Percentiles rank a stretch among this genome's conserved stretches.
These are phyloP conservation scores for Mobula birostris DNA, from an alignment of 2,113 vertebrate genomes.

Conservation along the genomic window DNA sequence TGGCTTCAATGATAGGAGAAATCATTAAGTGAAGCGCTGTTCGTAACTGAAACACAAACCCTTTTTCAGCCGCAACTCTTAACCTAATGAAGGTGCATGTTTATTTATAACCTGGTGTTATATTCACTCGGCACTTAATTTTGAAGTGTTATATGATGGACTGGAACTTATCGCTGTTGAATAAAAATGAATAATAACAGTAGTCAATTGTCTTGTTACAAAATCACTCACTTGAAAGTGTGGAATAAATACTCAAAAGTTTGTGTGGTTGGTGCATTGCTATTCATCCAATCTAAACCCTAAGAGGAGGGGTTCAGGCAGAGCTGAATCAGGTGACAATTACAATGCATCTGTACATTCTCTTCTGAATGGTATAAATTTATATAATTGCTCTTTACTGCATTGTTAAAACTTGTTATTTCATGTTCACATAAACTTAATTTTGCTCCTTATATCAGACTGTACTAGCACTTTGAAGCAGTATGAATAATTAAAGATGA, in stretches of 20 bases:
- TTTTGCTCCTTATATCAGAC: neutral
- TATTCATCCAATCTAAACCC: neutral
- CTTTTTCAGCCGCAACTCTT: neutral
- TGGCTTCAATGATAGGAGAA: neutral
- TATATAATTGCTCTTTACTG: neutral
- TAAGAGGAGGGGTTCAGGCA: neutral
- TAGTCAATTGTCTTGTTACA: neutral
- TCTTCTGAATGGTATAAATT: neutral
- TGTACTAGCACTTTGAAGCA: neutral
- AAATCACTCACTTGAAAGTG: neutral
- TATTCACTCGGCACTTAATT: neutral
- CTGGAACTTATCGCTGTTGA: neutral
- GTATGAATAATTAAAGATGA: neutral
- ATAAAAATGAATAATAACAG: neutral
- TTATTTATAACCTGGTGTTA: neutral
- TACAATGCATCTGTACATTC: neutral
- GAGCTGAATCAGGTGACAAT: neutral
- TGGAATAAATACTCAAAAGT: neutral
- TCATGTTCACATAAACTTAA: neutral
- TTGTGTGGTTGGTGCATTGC: neutral
- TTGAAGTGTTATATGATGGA: neutral
- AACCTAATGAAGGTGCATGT: neutral
- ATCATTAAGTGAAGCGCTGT: neutral
- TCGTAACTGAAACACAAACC: neutral
- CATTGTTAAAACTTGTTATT: constrained; percentile 11